Conservation (phyloP, 1,140 invertebrate species). For the Piezodorus guildinii region DNA sequence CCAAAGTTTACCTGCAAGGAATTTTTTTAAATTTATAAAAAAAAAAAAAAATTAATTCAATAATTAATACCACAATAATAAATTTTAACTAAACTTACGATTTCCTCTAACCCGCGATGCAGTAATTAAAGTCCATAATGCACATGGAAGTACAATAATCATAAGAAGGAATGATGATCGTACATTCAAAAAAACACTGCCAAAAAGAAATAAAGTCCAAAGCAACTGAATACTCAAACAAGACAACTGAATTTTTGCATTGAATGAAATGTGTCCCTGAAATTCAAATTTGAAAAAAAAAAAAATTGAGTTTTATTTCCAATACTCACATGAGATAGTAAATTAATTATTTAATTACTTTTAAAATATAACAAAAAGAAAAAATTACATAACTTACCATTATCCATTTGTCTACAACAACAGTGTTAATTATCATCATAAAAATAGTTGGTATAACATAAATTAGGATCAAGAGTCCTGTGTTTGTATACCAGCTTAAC, state of each 20-base stretch:
- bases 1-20: not conserved
- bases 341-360: too few relatives aligned
- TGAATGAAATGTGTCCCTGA: too few relatives aligned
- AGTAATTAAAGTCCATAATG: not conserved
- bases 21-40: too few relatives aligned
- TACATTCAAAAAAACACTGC: not conserved
- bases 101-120: too few relatives aligned
- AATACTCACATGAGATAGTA: too few relatives aligned
- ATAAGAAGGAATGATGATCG: not conserved
- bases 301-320: too few relatives aligned
- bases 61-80: too few relatives aligned
- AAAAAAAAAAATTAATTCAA: too few relatives aligned
- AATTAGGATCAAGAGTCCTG: not conserved
- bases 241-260: too few relatives aligned
- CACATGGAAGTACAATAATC: not conserved
- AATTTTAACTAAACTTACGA: too few relatives aligned
- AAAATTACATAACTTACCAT: not conserved
- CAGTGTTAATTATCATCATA: not conserved
- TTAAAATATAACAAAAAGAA: too few relatives aligned
- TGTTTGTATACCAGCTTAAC: constrained; percentile 5
- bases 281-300: too few relatives aligned
- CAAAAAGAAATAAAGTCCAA: not conserved
- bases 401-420: not conserved
- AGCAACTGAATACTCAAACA: not conserved
- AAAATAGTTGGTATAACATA: constrained; percentile 4